Conservation (phyloP, 2,113 vertebrate genomes). For the Notothenia coriiceps region DNA sequence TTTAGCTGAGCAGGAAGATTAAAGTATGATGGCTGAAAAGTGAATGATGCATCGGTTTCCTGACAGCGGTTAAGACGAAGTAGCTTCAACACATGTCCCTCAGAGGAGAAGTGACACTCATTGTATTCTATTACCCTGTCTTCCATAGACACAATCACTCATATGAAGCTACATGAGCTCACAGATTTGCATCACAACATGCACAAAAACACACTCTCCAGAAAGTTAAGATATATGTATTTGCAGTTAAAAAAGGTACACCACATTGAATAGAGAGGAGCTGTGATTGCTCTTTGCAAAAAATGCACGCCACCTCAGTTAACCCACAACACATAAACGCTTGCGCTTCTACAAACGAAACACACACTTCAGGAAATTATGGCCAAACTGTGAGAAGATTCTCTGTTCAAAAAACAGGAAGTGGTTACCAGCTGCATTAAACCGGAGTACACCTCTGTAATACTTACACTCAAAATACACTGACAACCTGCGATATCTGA, state of each 20-base stretch:
- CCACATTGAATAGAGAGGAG: slow-evolving; percentile 64
- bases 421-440: slow-evolving; percentile 79
- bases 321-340: slow-evolving; percentile 67
- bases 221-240: neutral
- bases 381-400: slow-evolving; percentile 83
- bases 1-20: slow-evolving; percentile 36
- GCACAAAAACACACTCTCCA: neutral
- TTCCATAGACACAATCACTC: slow-evolving; percentile 4
- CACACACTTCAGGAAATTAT: slow-evolving; percentile 79
- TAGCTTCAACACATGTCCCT: slow-evolving; percentile 15
- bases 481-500: slow-evolving; percentile 38
- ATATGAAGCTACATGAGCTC: neutral
- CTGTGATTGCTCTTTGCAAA: slow-evolving; percentile 78
- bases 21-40: slow-evolving; percentile 20
- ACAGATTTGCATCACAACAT: slow-evolving; percentile 7
- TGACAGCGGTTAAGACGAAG: slow-evolving; percentile 9
- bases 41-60: slow-evolving; percentile 36
- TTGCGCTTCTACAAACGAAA: slow-evolving; percentile 58
- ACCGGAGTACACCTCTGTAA: slow-evolving; percentile 67
- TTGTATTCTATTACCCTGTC: slow-evolving; percentile 31
- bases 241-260: slow-evolving; percentile 30
- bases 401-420: slow-evolving; percentile 81
- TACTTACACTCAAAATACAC: slow-evolving; percentile 51
- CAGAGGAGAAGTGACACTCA: neutral
- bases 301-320: slow-evolving; percentile 60